These are phyloP conservation scores for Corynorhinus townsendii DNA, from an alignment of 2,113 vertebrate genomes.

Conservation along the genomic window DNA sequence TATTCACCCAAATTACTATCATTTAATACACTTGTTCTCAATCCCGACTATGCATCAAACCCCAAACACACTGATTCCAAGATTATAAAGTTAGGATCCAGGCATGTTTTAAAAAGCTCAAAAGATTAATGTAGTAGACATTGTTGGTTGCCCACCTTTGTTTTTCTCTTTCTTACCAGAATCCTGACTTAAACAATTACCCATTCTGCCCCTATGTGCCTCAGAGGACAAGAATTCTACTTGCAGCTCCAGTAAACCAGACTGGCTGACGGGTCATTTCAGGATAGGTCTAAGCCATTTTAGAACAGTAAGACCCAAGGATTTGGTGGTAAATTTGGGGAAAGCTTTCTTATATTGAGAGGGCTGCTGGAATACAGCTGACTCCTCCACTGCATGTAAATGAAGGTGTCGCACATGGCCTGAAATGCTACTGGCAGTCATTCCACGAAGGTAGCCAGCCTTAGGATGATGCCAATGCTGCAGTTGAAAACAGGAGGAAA, in stretches of 20 bases:
- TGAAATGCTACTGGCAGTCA: slow-evolving; percentile 45
- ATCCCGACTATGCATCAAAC: not conserved
- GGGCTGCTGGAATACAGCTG: slow-evolving; percentile 11
- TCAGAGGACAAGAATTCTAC: not conserved
- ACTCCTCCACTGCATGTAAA: slow-evolving; percentile 48
- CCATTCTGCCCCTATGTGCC: not conserved
- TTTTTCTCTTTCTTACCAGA: not conserved
- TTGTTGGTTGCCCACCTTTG: not conserved
- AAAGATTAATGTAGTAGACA: not conserved
- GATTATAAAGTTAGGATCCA: not conserved
- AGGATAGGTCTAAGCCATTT: not conserved
- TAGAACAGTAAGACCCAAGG: not conserved
- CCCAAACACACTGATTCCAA: not conserved
- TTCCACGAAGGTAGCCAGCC: slow-evolving; percentile 49
- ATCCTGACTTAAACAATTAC: not conserved
- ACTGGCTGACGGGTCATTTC: not conserved
- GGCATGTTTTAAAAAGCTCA: not conserved
- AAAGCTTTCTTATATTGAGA: slow-evolving; percentile 1
- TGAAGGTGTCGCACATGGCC: slow-evolving; percentile 35
- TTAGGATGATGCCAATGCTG: slow-evolving; percentile 16
- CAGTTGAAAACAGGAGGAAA: not conserved
- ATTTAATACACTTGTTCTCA: not conserved
- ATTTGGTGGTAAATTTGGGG: not conserved
- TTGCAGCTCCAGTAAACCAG: not conserved
- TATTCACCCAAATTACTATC: not conserved